Evolutionary conservation across 92 coral and sea anemone species (phyloP), one percentile per base, ranked within the genome.

Genomic region (Hydrozoanthus gracilis): DNA sequence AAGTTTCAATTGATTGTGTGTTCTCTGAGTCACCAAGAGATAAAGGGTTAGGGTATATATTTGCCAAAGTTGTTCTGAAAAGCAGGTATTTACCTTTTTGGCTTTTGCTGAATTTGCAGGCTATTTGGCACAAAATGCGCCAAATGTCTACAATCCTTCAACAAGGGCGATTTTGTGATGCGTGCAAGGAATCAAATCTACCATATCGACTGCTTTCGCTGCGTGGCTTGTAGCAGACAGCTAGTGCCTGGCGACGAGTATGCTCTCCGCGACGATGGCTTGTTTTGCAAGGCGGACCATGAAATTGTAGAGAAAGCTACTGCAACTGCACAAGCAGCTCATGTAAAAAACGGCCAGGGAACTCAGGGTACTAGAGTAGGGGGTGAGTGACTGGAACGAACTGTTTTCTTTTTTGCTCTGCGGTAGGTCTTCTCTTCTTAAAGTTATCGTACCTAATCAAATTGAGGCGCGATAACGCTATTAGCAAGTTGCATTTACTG

Each of bases 71-170:
- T 88, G 93, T 95, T 95, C 94, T 95, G 67, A 84, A 90, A 89
- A 91, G 73, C 89, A 71, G 56, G 88, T 92, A 84, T 88, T 87
- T 91, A 64, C 79, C 73, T 60, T 82, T 46, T 78, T 78, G 72
- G 75, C 86, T 85, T 83, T 51, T 69, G 87, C 85, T 86, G 85
- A 80, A 71, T 72, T 86, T 73, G 82, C 92, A 97, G 99, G 93
- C 93, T 97, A 77, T 97, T 97, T 68, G 99, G 99, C 17, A 93
- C 99, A 80, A 97, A 97, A 87, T 97, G 99, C 87, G 98, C 99
- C 83, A 97, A 97, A 84, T 97, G 99, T 74, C 93, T 91, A 51
- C 95, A 91, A 82, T 92, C 94, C 76, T 94, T 97, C 88, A 95
- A 91, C 93, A 97, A 93, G 89, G 95, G 93, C 5, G 99, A 97